Percentiles rank a stretch among this genome's conserved stretches.
Conservation (phyloP, 2,113 vertebrate species). For the Odontesthes bonariensis region DNA sequence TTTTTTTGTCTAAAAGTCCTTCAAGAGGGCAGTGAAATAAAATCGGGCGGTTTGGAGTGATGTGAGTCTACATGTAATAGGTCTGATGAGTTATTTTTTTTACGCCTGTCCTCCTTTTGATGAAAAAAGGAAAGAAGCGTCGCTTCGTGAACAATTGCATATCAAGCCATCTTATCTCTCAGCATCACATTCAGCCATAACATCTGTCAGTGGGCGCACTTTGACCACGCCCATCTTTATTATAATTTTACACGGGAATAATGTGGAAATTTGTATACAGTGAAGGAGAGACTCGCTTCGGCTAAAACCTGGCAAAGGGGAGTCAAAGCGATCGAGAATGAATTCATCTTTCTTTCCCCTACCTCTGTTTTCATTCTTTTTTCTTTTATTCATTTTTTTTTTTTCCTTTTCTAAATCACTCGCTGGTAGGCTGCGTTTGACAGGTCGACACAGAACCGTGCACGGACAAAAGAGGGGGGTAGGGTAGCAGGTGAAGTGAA, state of each 20-base stretch:
- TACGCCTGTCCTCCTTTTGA: constrained; percentile 36
- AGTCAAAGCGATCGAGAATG: constrained; percentile 37
- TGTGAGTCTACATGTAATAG: constrained; percentile 35
- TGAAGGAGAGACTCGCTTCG: constrained; percentile 23
- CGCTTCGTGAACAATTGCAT: constrained; percentile 69
- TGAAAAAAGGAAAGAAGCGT: constrained; percentile 23
- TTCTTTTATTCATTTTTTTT: not conserved
- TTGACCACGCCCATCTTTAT: constrained; percentile 84
- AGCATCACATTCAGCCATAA: constrained; percentile 79
- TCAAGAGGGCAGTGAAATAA: constrained; percentile 50
- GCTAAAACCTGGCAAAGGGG: constrained; percentile 31
- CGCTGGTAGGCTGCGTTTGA: constrained; percentile 44
- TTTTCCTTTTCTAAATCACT: constrained; percentile 7
- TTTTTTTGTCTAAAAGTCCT: constrained; percentile 68
- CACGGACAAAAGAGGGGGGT: constrained; percentile 69
- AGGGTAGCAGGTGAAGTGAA: constrained; percentile 83
- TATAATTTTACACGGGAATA: constrained; percentile 71
- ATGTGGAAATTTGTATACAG: constrained; percentile 47
- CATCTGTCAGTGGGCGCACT: constrained; percentile 74
- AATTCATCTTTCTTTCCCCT: constrained; percentile 24
- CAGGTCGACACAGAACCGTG: constrained; percentile 60
- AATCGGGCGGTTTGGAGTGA: constrained; percentile 52
- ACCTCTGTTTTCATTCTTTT: not conserved
- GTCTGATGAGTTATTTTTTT: constrained; percentile 20
- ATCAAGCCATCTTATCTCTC: constrained; percentile 80